A percentile compares a stretch with the other conserved stretches of the same genome.
Conservation (phyloP, 2,113 vertebrate species). For the Hippoglossus stenolepis region DNA sequence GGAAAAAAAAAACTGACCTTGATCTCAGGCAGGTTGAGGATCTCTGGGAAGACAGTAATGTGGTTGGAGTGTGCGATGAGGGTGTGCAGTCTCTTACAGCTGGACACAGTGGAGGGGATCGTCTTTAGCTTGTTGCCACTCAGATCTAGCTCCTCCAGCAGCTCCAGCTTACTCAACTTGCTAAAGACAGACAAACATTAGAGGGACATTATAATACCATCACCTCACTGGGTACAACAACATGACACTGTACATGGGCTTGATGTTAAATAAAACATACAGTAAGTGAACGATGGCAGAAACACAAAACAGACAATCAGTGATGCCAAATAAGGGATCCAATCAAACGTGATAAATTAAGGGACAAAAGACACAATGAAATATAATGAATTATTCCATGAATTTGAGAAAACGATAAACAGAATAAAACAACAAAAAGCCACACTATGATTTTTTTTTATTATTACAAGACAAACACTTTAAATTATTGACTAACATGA, state of each 20-base stretch:
- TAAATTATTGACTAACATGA: background rate
- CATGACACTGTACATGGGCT: background rate
- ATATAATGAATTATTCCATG: too few relatives aligned
- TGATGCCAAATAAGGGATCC: background rate
- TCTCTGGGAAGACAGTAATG: slow-evolving; percentile 95
- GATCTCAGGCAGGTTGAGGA: slow-evolving; percentile 92
- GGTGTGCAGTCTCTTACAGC: slow-evolving; percentile 93
- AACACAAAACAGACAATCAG: background rate
- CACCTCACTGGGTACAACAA: background rate
- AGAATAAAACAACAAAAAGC: too few relatives aligned
- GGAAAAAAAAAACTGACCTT: slow-evolving; percentile 84
- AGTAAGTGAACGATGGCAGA: background rate
- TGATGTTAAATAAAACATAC: background rate
- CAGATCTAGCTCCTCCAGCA: slow-evolving; percentile 94
- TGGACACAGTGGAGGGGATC: slow-evolving; percentile 94
- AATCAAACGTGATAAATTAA: background rate
- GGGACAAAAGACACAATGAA: background rate
- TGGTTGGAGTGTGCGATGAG: slow-evolving; percentile 94
- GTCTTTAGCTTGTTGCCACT: slow-evolving; percentile 96
- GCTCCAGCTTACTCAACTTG: slow-evolving; percentile 94
- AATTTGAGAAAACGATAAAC: too few relatives aligned
- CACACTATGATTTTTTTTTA: too few relatives aligned
- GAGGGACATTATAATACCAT: background rate
- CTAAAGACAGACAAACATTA: slow-evolving; percentile 72
- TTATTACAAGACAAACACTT: background rate